A percentile compares a stretch with the other conserved stretches of the same genome.
Conservation (phyloP, 2,113 vertebrate genomes). For the Motacilla tschutschensis region DNA sequence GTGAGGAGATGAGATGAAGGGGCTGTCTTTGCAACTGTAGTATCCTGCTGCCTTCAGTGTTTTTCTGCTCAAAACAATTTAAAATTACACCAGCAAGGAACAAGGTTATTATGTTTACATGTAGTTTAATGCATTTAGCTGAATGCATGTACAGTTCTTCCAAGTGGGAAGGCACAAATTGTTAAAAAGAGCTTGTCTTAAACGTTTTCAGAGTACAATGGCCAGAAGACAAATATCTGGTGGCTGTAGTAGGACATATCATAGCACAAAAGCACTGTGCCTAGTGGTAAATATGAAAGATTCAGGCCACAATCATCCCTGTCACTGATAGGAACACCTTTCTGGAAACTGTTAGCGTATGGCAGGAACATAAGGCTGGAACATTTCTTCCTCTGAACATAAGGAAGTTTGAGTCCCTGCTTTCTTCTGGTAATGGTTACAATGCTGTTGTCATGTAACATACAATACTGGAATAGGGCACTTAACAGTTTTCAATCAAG, state of each 20-base stretch:
- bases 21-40: not conserved
- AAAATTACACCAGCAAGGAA: not conserved
- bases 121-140: slow-evolving; percentile 23
- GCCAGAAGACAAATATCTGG: not conserved
- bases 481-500: not conserved
- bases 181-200: not conserved
- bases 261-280: not conserved
- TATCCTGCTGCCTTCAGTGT: not conserved
- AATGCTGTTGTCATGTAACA: not conserved
- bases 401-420: not conserved
- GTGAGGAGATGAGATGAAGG: not conserved
- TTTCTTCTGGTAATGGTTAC: not conserved
- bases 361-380: not conserved
- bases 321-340: not conserved
- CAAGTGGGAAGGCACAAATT: not conserved
- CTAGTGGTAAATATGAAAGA: not conserved
- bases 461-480: not conserved
- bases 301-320: not conserved
- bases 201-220: not conserved
- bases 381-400: not conserved
- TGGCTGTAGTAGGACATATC: not conserved
- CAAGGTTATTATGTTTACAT: not conserved
- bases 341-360: not conserved
- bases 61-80: not conserved
- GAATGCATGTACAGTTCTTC: not conserved